These are phyloP conservation scores for Coendou prehensilis DNA, from an alignment of 2,797 vertebrate genomes.

Conservation along the genomic window DNA sequence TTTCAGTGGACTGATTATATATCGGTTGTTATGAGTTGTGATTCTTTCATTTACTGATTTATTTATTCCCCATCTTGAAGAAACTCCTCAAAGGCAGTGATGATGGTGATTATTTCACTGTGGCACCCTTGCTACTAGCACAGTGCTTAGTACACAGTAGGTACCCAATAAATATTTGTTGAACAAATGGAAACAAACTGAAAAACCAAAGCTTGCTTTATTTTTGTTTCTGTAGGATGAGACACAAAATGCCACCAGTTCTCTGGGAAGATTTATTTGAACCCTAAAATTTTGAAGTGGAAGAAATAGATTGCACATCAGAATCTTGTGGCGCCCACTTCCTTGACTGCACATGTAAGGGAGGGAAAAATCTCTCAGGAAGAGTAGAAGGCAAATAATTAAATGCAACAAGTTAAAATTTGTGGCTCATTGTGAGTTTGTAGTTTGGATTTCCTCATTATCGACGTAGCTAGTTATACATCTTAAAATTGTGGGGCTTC, in stretches of 20 bases:
- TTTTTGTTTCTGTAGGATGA: constrained; percentile 5
- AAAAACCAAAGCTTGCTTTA: constrained; percentile 34
- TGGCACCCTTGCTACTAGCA: neutral
- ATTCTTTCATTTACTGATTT: neutral
- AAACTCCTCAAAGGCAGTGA: neutral
- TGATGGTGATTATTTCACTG: neutral
- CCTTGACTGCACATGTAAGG: neutral
- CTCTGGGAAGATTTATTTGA: constrained; percentile 9
- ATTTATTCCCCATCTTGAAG: neutral
- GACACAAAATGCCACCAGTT: neutral
- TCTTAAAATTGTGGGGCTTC: neutral
- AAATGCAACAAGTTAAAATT: neutral
- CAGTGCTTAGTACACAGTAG: neutral
- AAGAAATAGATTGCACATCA: constrained; percentile 13
- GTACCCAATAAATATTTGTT: neutral
- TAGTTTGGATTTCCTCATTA: neutral
- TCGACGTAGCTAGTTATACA: neutral
- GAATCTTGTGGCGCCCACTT: neutral
- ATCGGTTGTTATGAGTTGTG: neutral
- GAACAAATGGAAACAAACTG: constrained; percentile 21
- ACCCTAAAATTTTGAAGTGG: constrained; percentile 40
- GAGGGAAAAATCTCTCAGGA: neutral
- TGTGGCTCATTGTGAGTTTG: neutral
- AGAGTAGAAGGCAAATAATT: neutral
- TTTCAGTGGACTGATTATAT: neutral